These are phyloP conservation scores for Acromyrmex charruanus DNA, from an alignment of 1,140 invertebrate genomes.

Conservation along the genomic window DNA sequence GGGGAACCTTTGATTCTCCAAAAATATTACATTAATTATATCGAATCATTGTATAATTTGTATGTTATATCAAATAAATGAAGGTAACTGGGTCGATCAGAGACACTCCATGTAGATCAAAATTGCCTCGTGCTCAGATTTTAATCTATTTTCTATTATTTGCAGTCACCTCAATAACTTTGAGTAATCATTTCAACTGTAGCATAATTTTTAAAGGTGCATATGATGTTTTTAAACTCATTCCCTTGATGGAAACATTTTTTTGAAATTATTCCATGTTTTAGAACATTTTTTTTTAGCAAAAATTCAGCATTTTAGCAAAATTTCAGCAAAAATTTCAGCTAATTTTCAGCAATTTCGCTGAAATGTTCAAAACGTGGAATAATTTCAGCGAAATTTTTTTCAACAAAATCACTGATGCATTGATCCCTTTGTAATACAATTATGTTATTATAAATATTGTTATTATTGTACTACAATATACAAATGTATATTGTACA, in stretches of 20 bases:
- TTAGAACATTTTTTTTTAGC: no score
- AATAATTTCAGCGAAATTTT: background rate
- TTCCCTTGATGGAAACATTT: no score
- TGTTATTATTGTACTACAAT: background rate
- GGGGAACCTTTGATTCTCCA: background rate
- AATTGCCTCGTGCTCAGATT: background rate
- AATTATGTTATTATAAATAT: background rate
- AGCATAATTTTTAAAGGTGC: background rate
- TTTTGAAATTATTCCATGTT: no score
- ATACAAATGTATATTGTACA: background rate
- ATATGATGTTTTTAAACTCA: background rate
- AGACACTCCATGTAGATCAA: background rate
- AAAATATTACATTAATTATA: background rate
- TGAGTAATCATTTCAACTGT: no score
- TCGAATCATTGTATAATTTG: background rate
- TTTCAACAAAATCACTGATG: background rate
- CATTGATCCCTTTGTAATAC: background rate
- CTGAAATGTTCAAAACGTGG: no score
- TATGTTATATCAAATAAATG: background rate
- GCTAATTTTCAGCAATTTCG: no score
- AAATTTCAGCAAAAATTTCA: no score
- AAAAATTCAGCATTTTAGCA: no score
- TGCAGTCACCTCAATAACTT: background rate
- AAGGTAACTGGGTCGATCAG: slow-evolving; percentile 3
- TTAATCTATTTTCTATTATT: background rate